Conservation (phyloP, 2,888 invertebrate species). For the Didymodactylos carnosus region DNA sequence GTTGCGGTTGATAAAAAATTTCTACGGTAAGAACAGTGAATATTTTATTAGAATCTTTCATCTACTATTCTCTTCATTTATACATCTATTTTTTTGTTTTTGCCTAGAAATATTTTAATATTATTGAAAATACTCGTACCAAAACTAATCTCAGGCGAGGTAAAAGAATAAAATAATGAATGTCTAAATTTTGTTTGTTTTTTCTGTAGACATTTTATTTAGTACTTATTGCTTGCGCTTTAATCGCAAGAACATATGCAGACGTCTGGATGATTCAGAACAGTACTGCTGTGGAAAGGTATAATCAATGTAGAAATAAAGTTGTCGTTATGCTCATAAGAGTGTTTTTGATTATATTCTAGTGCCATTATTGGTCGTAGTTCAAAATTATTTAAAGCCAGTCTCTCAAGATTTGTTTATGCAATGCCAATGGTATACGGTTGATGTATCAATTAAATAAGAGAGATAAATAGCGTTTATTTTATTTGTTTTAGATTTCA, state of each 20-base stretch:
- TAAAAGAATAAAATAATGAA: background rate
- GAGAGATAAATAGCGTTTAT: background rate
- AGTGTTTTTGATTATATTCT: conserved; percentile 31
- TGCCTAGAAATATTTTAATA: background rate
- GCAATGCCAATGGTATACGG: conserved; percentile 60
- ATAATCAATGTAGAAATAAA: conserved; percentile 13
- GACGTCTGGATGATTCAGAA: conserved; percentile 93
- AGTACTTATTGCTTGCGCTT: conserved; percentile 45
- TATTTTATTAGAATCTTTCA: too few relatives aligned
- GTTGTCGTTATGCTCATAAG: background rate
- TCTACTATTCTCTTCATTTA: background rate
- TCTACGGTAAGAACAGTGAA: background rate
- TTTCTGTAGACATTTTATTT: conserved; percentile 20
- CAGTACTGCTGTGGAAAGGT: conserved; percentile 75
- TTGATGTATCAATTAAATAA: background rate
- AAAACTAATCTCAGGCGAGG: background rate
- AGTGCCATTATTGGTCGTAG: conserved; percentile 81
- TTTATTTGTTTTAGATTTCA: conserved; percentile 51
- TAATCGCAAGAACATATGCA: conserved; percentile 70
- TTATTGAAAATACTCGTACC: conserved; percentile 11
- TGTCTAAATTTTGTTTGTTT: background rate
- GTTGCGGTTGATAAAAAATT: conserved; percentile 8
- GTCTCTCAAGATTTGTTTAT: conserved; percentile 55
- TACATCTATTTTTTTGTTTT: background rate
- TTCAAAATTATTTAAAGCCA: conserved; percentile 49